These are phyloP conservation scores for Sturnus vulgaris DNA, from an alignment of 2,113 vertebrate genomes.

Conservation along the genomic window DNA sequence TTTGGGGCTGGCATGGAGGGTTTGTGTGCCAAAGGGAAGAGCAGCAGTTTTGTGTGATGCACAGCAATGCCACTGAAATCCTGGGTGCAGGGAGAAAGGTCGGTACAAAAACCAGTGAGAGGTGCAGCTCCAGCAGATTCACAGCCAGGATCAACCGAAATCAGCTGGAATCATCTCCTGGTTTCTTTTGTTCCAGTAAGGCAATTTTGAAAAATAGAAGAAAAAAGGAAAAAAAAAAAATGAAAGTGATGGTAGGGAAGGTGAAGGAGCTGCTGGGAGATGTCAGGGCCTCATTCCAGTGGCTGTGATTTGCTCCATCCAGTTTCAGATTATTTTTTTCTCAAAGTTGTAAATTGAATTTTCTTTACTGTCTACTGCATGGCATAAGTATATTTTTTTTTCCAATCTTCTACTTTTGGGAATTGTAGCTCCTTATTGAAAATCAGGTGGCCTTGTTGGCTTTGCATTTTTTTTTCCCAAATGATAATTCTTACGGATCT, in stretches of 20 bases:
- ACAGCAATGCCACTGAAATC: accelerated
- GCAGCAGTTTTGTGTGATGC: neutral
- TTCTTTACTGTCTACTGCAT: neutral
- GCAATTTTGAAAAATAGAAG: neutral
- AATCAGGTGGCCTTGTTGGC: neutral
- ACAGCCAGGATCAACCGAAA: neutral
- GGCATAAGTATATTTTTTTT: neutral
- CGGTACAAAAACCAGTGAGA: accelerated
- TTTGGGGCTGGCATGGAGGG: neutral
- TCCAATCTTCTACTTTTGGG: neutral
- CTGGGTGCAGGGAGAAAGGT: neutral
- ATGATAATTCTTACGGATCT: neutral
- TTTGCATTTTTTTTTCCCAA: neutral
- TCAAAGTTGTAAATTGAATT: neutral
- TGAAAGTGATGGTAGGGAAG: neutral
- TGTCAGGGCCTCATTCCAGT: neutral
- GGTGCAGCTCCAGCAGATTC: neutral
- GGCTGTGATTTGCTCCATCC: neutral
- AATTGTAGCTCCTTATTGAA: neutral
- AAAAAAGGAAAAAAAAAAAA: accelerated
- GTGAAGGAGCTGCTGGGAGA: neutral
- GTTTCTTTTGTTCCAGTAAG: neutral
- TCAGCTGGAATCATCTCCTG: neutral
- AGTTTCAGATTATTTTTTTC: neutral
- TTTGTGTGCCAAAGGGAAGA: neutral